phyloP scores from a whole-genome alignment of 2,113 vertebrate genomes.

The Actinemys pallida region DNA sequence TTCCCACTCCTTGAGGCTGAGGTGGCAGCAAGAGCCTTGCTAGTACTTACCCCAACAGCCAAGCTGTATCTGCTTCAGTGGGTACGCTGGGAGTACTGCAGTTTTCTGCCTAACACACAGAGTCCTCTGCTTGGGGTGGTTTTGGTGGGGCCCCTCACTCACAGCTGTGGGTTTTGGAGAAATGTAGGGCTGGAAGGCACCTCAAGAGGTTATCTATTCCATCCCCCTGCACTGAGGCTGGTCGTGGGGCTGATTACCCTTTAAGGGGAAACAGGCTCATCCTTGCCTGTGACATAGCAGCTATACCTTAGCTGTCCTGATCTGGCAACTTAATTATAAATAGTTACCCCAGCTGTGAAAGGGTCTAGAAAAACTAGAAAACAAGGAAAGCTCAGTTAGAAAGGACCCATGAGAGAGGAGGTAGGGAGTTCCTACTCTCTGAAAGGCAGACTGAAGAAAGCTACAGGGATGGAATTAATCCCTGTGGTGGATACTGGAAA shows the following conservation, averaged over 20 bases:
- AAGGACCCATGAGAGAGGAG: background rate
- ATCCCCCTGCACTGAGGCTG: background rate
- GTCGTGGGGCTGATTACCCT: background rate
- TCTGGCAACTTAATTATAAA: background rate
- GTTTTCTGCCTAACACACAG: too few relatives aligned
- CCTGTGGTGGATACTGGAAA: background rate
- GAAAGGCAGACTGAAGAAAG: background rate
- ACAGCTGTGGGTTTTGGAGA: background rate
- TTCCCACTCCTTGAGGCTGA: background rate
- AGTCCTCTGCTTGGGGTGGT: too few relatives aligned
- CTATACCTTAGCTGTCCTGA: background rate
- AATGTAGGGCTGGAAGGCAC: too few relatives aligned
- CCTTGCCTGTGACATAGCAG: background rate
- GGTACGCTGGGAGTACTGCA: background rate
- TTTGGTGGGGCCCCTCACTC: background rate
- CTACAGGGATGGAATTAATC: background rate
- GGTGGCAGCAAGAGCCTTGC: background rate
- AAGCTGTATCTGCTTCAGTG: background rate
- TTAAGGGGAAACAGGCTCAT: background rate
- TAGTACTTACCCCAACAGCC: too few relatives aligned
- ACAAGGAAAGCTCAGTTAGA: background rate
- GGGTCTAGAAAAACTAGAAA: background rate
- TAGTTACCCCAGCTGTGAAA: background rate
- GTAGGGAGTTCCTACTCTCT: background rate
- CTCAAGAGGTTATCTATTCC: too few relatives aligned